phyloP scores from a whole-genome alignment of 2,113 vertebrate genomes.

The Colinus virginianus region DNA sequence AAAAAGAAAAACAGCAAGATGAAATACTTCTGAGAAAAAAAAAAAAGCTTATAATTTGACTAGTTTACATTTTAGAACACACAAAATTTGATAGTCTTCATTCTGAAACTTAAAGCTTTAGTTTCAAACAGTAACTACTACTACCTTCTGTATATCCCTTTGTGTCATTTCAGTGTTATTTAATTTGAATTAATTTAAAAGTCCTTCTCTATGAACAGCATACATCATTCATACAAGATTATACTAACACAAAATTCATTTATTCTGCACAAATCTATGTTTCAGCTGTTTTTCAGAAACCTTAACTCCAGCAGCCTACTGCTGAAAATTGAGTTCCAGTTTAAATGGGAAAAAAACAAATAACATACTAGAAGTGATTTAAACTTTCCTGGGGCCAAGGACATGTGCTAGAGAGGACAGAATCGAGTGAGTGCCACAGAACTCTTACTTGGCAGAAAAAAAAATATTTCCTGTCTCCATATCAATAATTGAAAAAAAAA shows the following conservation, averaged over 20 bases:
- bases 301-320: neutral
- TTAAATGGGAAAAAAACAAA: neutral
- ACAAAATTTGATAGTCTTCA: neutral
- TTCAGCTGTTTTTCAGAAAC: neutral
- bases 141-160: neutral
- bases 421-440: neutral
- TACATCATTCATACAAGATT: neutral
- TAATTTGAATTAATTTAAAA: neutral
- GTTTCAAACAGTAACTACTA: constrained; percentile 34
- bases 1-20: neutral
- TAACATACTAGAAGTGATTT: neutral
- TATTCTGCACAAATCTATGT: neutral
- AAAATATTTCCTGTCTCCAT: too few relatives aligned
- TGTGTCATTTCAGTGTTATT: neutral
- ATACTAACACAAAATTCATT: neutral
- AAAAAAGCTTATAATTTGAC: neutral
- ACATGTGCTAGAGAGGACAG: neutral
- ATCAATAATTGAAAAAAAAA: neutral
- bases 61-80: constrained; percentile 20
- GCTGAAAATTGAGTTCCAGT: neutral
- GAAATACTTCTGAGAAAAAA: neutral
- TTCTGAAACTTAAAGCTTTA: neutral
- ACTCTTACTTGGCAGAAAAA: neutral
- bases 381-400: neutral
- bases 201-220: constrained; percentile 3